Base-by-base conservation (phyloP, 2,113 vertebrate genomes). In the Ursus arctos region DNA sequence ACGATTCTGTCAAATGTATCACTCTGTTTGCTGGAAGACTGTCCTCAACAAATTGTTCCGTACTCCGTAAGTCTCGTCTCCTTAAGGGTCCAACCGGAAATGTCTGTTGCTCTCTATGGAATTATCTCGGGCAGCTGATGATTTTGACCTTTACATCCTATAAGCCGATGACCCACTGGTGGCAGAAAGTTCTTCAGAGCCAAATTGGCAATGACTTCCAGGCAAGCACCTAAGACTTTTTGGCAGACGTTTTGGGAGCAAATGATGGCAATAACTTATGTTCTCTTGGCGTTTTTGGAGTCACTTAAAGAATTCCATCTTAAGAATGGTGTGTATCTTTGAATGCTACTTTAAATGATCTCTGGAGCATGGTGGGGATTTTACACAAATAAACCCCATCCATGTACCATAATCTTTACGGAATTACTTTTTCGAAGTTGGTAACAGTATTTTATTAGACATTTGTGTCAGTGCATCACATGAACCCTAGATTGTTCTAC, bases 191-290 rank as follows among this genome's bases (percentile, higher is more conserved):
- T 92, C 67, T 36, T 79, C 1, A 40, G 65, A 43, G 49, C 21
- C 36, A 40, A 19, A 33, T 6, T 61, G 4, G 22, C 12, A 22
- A 36, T 71, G 1, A 24, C 18, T 18, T 31, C 59, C 18, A 22
- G 55, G 18, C 22, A 65, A n/a, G 26, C 22, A n/a, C 57, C 59
- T 65, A 21, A 16, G n/a, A 7, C 55, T 86, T 12, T 55, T 7
- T 43, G 59, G 40, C 21, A 82, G 22, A 16, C 15, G 12, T 5
- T 61, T 36, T 0, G 9, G 12, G 28, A 89, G 18, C n/a, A 61
- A 7, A 5, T 14, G 31, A 3, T 53, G 43, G 19, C n/a, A 19
- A 28, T 0, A 16, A 18, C 28, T 49, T 10, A 16, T 7, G 1
- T 31, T 49, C 49, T 11, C 19, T 10, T 12, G 43, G 31, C 51